phyloP scores from a whole-genome alignment of 2,113 vertebrate species.

The Plotosus lineatus region DNA sequence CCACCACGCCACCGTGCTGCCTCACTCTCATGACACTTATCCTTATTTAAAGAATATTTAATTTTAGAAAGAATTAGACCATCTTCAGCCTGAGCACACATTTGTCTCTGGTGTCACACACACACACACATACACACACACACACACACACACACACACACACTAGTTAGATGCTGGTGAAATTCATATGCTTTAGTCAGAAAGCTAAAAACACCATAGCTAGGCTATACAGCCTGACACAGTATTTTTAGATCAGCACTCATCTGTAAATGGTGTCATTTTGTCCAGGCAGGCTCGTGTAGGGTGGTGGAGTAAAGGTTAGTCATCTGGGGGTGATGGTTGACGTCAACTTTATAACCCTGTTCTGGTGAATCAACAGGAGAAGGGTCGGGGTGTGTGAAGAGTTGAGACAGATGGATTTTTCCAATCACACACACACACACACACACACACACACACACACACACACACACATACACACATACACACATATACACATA shows the following conservation, averaged over 20 bases:
- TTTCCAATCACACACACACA: neutral
- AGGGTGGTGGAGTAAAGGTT: slow-evolving; percentile 25
- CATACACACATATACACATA: too few relatives aligned
- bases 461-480: neutral
- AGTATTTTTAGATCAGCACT: slow-evolving; percentile 25
- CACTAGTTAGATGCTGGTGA: slow-evolving; percentile 2
- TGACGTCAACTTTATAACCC: slow-evolving; percentile 8
- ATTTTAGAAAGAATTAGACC: neutral
- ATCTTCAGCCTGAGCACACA: neutral
- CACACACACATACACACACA: too few relatives aligned
- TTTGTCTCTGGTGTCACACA: neutral
- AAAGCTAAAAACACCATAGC: neutral
- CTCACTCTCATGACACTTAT: too few relatives aligned
- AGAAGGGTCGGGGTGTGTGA: slow-evolving; percentile 1
- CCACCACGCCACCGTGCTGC: too few relatives aligned
- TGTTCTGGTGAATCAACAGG: slow-evolving; percentile 11
- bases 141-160: too few relatives aligned
- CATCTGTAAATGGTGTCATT: slow-evolving; percentile 16
- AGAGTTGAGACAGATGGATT: neutral
- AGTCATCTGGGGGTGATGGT: slow-evolving; percentile 23
- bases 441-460: neutral
- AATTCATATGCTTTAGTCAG: slow-evolving; percentile 1
- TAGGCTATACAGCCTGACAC: neutral
- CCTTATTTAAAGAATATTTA: neutral
- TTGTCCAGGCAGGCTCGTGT: neutral